Evolutionary conservation across 2,888 invertebrate genomes (phyloP), one percentile per base, ranked within the genome.

Genomic region (Unio delphinus): DNA sequence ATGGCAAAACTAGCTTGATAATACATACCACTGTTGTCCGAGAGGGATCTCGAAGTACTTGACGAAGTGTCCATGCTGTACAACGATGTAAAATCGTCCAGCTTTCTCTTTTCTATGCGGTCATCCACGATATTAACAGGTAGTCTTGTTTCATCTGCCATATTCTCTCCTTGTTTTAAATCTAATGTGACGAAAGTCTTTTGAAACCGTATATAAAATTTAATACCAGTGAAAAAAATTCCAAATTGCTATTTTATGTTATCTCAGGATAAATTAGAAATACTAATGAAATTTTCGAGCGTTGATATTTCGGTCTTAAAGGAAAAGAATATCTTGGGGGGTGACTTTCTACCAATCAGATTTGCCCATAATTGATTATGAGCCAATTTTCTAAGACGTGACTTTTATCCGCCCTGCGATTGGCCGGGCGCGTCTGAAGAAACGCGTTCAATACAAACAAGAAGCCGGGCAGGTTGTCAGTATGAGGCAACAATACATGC

Each of bases 51-150:
- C 23, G 76, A 28, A 11, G 78, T 65, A 8, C 75, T 54, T 6
- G 77, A 58, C 4, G 74, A 65, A n/a, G 90, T 86, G 74, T 92
- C 92, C 67, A 92, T 93, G 34, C 95, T 94, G 90, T 97, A 96
- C 83, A 96, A 92, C 34, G 95, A 94, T 70, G 94, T 93, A 90
- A 96, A 96, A 91, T 97, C 96, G 90, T 96, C 96, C 91, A 95
- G 87, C 80, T 90, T 90, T 69, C 90, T 83, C 75, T 90, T 90
- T 70, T 90, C 90, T 64, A 90, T 90, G n/a, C 86, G 83, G 58
- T 89, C 89, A 58, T 87, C 88, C 67, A 87, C 83, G 81, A 83
- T 71, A 80, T 77, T 72, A 57, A 71, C 69, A 79, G 80, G 74
- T 68, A 88, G 85, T 69, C 88, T 70, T 69, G 84, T 85, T 73